Evolutionary conservation across 2,797 vertebrate species (phyloP).

Genomic region (Nothura maculosa): DNA sequence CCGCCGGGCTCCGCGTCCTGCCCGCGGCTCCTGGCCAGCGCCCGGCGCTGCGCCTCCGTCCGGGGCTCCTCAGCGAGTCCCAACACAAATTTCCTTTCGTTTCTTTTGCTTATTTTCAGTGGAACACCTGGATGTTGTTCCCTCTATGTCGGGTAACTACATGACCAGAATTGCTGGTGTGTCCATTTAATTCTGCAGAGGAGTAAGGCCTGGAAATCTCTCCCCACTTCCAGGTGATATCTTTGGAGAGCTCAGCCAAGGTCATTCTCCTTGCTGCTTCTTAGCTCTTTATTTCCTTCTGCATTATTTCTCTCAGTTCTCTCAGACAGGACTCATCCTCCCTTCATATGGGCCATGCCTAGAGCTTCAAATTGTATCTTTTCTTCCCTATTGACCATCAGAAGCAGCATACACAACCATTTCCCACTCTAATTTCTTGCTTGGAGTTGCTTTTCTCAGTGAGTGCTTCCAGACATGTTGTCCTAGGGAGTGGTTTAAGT

Average conservation of each 20-base stretch:
- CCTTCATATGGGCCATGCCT: background rate
- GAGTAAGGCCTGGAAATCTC: slow-evolving; percentile 25
- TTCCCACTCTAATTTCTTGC: slow-evolving; percentile 23
- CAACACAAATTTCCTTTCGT: background rate
- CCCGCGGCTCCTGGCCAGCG: background rate
- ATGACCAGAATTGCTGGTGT: slow-evolving; percentile 29
- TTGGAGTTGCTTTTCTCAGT: slow-evolving; percentile 66
- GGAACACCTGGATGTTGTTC: slow-evolving; percentile 9
- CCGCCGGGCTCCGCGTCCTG: background rate
- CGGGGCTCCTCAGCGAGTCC: background rate
- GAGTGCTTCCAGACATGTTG: slow-evolving; percentile 25
- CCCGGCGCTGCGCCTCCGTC: accelerated
- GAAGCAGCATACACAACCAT: background rate
- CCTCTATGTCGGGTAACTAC: background rate
- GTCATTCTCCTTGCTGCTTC: background rate
- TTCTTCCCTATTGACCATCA: background rate
- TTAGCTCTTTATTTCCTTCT: slow-evolving; percentile 30
- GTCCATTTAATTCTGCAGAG: background rate
- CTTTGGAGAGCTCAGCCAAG: background rate
- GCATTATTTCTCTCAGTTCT: slow-evolving; percentile 1
- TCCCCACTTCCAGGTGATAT: background rate
- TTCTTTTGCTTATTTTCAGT: background rate
- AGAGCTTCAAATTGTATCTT: background rate
- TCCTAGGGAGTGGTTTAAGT: slow-evolving; percentile 52
- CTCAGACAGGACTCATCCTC: slow-evolving; percentile 12